Conservation (phyloP, 2,113 vertebrate genomes). For the Gymnogyps californianus region DNA sequence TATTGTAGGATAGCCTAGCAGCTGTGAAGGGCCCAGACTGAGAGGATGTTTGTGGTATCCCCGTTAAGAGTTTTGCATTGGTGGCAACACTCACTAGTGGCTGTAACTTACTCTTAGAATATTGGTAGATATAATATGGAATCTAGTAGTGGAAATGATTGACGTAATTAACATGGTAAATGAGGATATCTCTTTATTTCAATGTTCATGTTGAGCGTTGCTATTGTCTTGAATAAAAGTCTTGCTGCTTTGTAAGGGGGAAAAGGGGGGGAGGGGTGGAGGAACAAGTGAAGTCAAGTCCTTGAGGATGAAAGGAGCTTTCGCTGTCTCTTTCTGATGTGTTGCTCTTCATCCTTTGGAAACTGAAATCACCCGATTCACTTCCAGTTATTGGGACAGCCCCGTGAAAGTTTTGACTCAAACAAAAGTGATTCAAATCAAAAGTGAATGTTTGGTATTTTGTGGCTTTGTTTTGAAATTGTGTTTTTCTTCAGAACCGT, state of each 20-base stretch:
- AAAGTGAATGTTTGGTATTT: no score
- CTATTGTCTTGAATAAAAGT: background rate
- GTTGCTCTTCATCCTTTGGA: background rate
- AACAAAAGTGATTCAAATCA: background rate
- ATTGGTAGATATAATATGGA: background rate
- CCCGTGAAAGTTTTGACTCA: accelerated
- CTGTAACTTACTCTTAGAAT: background rate
- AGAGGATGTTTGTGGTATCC: background rate
- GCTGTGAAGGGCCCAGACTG: background rate
- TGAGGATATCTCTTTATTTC: background rate
- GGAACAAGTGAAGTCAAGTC: background rate
- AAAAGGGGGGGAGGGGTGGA: background rate
- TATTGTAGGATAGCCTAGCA: background rate
- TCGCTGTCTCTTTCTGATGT: accelerated
- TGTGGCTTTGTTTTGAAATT: background rate
- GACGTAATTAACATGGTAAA: background rate
- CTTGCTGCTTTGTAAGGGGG: background rate
- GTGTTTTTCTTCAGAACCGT: accelerated
- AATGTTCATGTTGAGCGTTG: background rate
- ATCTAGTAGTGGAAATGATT: background rate
- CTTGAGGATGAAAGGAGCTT: background rate
- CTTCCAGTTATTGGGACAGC: accelerated
- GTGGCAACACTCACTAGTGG: no score
- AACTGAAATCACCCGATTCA: accelerated
- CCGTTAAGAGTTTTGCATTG: background rate